Evolutionary conservation across 2,888 invertebrate genomes (phyloP), one percentile per base, ranked within the genome.

Genomic region (Eueremaeus valkanovi): DNA sequence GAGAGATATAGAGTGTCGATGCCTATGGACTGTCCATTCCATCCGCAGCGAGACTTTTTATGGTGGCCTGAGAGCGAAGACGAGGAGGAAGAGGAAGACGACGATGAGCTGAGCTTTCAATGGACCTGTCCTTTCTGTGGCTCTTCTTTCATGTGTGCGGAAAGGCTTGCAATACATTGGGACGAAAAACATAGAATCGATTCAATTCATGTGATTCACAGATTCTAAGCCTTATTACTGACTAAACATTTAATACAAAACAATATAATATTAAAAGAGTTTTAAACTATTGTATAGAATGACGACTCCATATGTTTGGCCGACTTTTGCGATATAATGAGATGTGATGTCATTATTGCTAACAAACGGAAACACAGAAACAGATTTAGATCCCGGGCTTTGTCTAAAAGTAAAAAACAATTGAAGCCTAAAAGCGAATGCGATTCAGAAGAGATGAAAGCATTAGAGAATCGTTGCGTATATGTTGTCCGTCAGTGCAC

Each of bases 311-410:
- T 95, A 81, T 95, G 95, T 84, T 87, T 95, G 81, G 93, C 94
- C 73, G 93, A 95, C 84, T 95, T 91, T 85, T 96, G 95, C 87
- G 95, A 95, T 85, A 92, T 95, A 81, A 93, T 95, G 90, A 89
- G 95, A 80, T 95, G 95, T 84, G 93, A 94, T 83, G 92, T 95
- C 73, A 86, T 93, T 80, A 87, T 78, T 70, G 75, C 76, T 27
- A 77, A 78, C 49, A 73, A 55, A 42, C 1, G 72, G 42, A 72
- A 75, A 3, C 29, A 42, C 16, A 29, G 24, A 9, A 55, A 72
- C 31, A 16, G 68, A 24, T 21, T 49, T 13, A 31, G 72, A 36
- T 73, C 76, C 73, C 27, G 45, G 75, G 40, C 63, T 51, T 63
- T 73, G 45, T 42, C 51, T 75, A 40, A 74, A 76, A 42, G 40